Evolutionary conservation across 2,113 vertebrate species (phyloP).

Genomic region (Pongo pygmaeus): DNA sequence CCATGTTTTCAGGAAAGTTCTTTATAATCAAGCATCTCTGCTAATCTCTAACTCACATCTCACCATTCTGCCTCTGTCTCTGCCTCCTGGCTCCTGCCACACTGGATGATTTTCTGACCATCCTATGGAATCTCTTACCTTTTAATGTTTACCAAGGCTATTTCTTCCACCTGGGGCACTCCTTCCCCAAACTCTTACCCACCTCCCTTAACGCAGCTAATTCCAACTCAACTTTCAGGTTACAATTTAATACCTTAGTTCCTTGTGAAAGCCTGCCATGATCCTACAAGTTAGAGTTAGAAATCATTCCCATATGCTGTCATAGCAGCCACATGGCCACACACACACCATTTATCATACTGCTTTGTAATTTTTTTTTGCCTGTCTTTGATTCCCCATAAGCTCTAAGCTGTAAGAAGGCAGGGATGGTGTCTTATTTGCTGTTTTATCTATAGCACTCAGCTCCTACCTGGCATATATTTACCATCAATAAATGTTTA

Average conservation of each 20-base stretch:
- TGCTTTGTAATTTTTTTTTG: neutral
- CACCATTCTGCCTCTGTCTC: neutral
- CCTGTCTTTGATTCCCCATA: neutral
- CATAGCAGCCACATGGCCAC: neutral
- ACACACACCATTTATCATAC: neutral
- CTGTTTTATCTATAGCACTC: neutral
- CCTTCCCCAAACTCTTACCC: neutral
- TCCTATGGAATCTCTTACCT: neutral
- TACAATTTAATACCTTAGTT: neutral
- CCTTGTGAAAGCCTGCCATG: neutral
- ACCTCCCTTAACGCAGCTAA: neutral
- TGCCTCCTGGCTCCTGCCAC: neutral
- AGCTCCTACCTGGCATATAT: neutral
- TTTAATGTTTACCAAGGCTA: neutral
- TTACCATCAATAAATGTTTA: neutral
- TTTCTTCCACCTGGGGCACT: neutral
- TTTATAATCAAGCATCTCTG: neutral
- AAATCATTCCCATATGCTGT: neutral
- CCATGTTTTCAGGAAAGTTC: neutral
- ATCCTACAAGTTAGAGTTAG: neutral
- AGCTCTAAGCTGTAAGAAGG: neutral
- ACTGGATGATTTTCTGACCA: neutral
- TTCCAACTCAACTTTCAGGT: neutral
- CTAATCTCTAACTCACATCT: neutral
- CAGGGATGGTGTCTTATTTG: neutral